Evolutionary conservation across 2,888 invertebrate species (phyloP).

Genomic region (Agrilus cyanescens): DNA sequence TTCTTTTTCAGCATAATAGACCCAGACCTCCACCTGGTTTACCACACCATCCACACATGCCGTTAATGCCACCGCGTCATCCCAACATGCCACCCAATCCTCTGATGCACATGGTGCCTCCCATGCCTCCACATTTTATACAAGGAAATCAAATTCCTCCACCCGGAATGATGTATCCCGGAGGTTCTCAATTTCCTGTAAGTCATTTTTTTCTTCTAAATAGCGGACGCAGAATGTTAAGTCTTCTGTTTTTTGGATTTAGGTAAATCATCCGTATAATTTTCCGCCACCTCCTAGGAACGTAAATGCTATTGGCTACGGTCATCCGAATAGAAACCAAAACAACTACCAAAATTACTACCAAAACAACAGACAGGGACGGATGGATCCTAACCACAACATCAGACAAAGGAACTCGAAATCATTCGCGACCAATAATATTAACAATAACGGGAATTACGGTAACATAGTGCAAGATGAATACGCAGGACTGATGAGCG

Average conservation of each 20-base stretch:
- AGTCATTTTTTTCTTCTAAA: slow-evolving; percentile 2
- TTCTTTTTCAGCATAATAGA: slow-evolving; percentile 8
- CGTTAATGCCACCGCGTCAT: slow-evolving; percentile 26
- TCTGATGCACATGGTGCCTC: slow-evolving; percentile 19
- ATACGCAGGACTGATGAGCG: slow-evolving; percentile 88
- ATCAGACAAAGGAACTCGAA: slow-evolving; percentile 32
- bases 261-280: slow-evolving; percentile 20
- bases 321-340: slow-evolving; percentile 5
- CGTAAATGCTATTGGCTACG: slow-evolving; percentile 10
- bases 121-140: slow-evolving; percentile 15
- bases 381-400: slow-evolving; percentile 7
- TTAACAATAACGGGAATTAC: slow-evolving; percentile 23
- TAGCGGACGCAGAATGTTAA: not conserved
- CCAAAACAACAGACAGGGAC: slow-evolving; percentile 20
- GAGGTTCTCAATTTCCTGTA: slow-evolving; percentile 17
- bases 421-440: slow-evolving; percentile 38
- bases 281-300: slow-evolving; percentile 30
- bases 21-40: slow-evolving; percentile 24
- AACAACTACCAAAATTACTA: slow-evolving; percentile 20
- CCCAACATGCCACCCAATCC: slow-evolving; percentile 24
- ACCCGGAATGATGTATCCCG: slow-evolving; percentile 17
- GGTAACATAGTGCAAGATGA: slow-evolving; percentile 44
- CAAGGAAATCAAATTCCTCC: slow-evolving; percentile 14
- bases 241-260: not conserved
- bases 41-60: slow-evolving; percentile 27